Conservation (phyloP, 2,797 vertebrate species). For the Lacerta bilineata region DNA sequence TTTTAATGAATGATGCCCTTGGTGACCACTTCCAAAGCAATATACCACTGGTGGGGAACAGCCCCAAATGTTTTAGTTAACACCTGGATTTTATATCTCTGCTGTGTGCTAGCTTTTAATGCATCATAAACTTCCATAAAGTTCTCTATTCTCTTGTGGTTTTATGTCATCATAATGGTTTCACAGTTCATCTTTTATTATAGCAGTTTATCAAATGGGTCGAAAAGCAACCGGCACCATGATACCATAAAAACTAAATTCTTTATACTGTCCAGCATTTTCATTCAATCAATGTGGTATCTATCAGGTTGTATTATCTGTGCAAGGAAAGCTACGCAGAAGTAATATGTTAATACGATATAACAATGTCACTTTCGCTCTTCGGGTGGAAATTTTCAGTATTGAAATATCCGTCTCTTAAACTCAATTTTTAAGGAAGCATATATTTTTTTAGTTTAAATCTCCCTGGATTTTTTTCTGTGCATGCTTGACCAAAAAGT, state of each 20-base stretch:
- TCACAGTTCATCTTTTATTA: constrained; percentile 26
- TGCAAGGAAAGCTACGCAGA: constrained; percentile 9
- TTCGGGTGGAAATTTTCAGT: neutral
- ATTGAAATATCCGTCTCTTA: neutral
- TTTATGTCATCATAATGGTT: constrained; percentile 26
- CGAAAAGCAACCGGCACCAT: neutral
- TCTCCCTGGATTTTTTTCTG: neutral
- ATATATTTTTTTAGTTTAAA: neutral
- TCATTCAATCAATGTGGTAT: neutral
- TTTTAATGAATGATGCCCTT: neutral
- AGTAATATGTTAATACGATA: neutral
- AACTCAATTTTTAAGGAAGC: neutral
- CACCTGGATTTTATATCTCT: constrained; percentile 16
- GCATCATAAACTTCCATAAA: constrained; percentile 21
- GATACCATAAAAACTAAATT: neutral
- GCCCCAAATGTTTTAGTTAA: constrained; percentile 14
- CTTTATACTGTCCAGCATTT: neutral
- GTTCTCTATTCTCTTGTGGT: neutral
- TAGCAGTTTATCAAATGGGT: constrained; percentile 15
- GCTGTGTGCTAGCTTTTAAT: neutral
- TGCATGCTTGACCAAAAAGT: neutral
- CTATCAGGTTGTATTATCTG: neutral
- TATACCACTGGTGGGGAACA: neutral
- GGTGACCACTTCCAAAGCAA: constrained; percentile 13
- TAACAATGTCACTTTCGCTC: neutral